Evolutionary conservation across 2,888 invertebrate species (phyloP).

Genomic region (Drosophila pullipes): DNA sequence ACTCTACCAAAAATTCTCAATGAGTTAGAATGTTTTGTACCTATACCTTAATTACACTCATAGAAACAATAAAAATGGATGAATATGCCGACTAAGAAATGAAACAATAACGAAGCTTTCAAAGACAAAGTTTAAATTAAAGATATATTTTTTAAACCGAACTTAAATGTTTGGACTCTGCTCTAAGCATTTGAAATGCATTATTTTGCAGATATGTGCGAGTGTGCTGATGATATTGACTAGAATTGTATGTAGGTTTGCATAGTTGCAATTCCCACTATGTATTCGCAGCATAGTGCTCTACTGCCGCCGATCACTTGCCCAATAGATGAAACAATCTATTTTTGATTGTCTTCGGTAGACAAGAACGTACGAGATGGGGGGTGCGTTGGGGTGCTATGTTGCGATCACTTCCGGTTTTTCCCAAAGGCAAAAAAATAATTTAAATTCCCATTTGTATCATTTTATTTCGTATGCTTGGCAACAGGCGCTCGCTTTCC

Average conservation of each 20-base stretch:
- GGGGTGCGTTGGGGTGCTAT: conserved; percentile 16
- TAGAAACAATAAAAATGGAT: background rate
- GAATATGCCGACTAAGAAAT: background rate
- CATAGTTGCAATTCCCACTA: background rate
- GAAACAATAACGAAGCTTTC: background rate
- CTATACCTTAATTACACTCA: background rate
- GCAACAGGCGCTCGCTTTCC: conserved; percentile 32
- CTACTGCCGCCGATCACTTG: conserved; percentile 55
- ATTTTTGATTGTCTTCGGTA: conserved; percentile 61
- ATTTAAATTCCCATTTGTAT: conserved; percentile 12
- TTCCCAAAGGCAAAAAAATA: conserved; percentile 47
- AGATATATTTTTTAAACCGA: background rate
- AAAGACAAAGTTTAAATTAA: background rate
- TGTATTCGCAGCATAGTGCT: conserved; percentile 39
- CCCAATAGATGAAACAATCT: conserved; percentile 68
- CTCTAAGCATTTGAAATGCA: background rate
- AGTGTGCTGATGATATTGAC: background rate
- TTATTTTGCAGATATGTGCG: no score
- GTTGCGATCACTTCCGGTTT: conserved; percentile 65
- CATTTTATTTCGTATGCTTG: conserved; percentile 13
- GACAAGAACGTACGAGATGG: conserved; percentile 13
- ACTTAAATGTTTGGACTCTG: background rate
- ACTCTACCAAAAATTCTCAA: background rate
- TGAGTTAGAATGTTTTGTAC: background rate
- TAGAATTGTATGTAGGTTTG: background rate